Conservation (phyloP, 92 coral and sea anemone genomes). For the Phenganax marumi region DNA sequence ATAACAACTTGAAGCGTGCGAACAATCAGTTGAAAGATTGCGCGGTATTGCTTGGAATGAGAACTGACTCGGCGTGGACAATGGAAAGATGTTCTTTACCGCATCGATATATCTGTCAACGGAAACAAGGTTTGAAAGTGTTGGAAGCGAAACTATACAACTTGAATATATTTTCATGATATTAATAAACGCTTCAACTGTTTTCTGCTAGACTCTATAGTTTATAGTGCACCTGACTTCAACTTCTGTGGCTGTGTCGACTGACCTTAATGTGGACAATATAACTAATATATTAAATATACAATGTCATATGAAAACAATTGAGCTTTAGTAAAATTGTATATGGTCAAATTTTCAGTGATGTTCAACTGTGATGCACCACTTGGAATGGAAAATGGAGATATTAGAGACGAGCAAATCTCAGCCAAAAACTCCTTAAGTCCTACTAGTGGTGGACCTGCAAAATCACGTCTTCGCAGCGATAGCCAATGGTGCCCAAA, state of each 20-base stretch:
- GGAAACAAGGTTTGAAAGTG: conserved; percentile 7
- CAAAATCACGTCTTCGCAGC: conserved; percentile 77
- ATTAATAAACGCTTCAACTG: neutral
- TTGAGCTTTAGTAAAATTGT: no score
- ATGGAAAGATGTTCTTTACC: neutral
- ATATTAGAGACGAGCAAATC: conserved; percentile 72
- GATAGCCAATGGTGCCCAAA: conserved; percentile 84
- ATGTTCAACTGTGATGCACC: conserved; percentile 81
- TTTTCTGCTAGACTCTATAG: no score
- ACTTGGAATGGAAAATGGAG: conserved; percentile 81
- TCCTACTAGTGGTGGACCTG: conserved; percentile 53
- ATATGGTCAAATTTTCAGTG: conserved; percentile 47
- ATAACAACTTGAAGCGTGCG: neutral
- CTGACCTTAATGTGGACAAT: no score
- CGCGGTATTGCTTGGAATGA: conserved; percentile 22
- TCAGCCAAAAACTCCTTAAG: conserved; percentile 68
- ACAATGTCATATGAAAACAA: no score
- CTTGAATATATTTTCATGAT: neutral
- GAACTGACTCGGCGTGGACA: conserved; percentile 10
- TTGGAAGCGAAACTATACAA: neutral
- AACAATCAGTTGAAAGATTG: conserved; percentile 21
- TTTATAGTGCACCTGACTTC: no score
- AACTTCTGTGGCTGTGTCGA: no score
- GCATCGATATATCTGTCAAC: conserved; percentile 35
- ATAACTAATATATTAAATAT: no score